These are phyloP conservation scores for Misgurnus mizolepis DNA, from an alignment of 2,113 vertebrate genomes.

Conservation along the genomic window DNA sequence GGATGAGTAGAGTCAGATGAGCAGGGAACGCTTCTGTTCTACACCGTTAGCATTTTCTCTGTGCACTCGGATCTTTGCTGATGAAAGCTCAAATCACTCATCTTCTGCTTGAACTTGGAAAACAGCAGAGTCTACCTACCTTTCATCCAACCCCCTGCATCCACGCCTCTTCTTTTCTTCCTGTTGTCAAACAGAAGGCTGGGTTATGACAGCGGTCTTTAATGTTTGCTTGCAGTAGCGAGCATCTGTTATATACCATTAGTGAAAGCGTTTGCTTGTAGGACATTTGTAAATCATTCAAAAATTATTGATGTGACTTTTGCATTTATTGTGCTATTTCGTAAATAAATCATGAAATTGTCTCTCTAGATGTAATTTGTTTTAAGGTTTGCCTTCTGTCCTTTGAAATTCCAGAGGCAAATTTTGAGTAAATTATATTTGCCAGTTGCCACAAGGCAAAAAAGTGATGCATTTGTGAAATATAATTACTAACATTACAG, in stretches of 20 bases:
- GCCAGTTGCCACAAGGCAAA: neutral
- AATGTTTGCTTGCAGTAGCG: constrained; percentile 2
- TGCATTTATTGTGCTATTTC: neutral
- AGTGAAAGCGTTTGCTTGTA: constrained; percentile 2
- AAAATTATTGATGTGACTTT: neutral
- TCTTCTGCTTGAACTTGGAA: constrained; percentile 42
- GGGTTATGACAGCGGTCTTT: constrained; percentile 15
- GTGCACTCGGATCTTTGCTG: constrained; percentile 39
- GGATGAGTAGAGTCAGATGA: constrained; percentile 46
- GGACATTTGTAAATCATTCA: neutral
- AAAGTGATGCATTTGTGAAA: neutral
- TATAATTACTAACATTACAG: neutral
- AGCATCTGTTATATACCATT: constrained; percentile 19
- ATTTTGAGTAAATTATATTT: constrained; percentile 10
- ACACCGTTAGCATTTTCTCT: constrained; percentile 53
- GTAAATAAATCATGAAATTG: constrained; percentile 15
- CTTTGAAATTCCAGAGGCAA: neutral
- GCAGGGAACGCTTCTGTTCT: constrained; percentile 45
- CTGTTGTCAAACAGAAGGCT: constrained; percentile 9
- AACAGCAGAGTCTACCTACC: constrained; percentile 46
- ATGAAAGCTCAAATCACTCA: constrained; percentile 47
- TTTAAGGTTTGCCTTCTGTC: neutral
- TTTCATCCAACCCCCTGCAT: constrained; percentile 24
- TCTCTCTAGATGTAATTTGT: neutral
- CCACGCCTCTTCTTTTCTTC: neutral